A percentile compares a stretch with the other conserved stretches of the same genome.
phyloP scores from a whole-genome alignment of 2,888 invertebrate genomes.

The Ormyrus nitidulus region DNA sequence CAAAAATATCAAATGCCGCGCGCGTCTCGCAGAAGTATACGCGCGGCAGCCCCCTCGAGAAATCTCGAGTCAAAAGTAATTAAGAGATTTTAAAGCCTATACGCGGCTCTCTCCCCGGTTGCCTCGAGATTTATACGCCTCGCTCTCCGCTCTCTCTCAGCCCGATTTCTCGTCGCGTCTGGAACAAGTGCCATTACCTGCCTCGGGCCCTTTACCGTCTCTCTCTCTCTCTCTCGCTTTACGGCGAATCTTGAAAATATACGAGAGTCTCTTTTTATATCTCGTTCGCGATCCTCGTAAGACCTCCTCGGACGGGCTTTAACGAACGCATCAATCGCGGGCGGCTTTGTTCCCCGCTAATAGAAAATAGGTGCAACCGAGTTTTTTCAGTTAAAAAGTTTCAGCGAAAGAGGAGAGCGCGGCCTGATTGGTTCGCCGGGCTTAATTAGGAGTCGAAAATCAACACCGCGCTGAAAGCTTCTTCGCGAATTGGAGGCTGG shows the following conservation, averaged over 20 bases:
- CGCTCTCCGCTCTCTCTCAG: too few relatives aligned
- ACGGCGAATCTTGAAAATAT: slow-evolving; percentile 10
- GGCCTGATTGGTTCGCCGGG: background rate
- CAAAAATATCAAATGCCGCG: too few relatives aligned
- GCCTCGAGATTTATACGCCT: too few relatives aligned
- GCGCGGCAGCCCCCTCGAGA: too few relatives aligned
- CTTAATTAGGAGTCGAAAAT: slow-evolving; percentile 2
- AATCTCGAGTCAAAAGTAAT: too few relatives aligned
- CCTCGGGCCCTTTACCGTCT: slow-evolving; percentile 2
- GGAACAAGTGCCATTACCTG: slow-evolving; percentile 14
- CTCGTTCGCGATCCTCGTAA: background rate
- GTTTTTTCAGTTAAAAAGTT: slow-evolving; percentile 18
- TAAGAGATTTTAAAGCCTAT: too few relatives aligned
- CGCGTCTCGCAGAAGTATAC: too few relatives aligned
- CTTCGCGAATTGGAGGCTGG: too few relatives aligned
- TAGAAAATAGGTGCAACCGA: background rate
- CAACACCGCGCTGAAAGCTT: too few relatives aligned
- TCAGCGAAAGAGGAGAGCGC: background rate
- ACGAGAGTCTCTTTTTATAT: background rate
- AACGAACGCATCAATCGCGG: background rate
- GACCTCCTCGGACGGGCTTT: background rate
- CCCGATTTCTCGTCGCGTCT: background rate
- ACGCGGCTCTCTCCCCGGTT: too few relatives aligned
- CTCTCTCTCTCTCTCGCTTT: background rate
- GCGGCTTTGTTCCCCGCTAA: too few relatives aligned